These are phyloP conservation scores for Tachyglossus aculeatus DNA, from an alignment of 2,797 vertebrate genomes.

Conservation along the genomic window DNA sequence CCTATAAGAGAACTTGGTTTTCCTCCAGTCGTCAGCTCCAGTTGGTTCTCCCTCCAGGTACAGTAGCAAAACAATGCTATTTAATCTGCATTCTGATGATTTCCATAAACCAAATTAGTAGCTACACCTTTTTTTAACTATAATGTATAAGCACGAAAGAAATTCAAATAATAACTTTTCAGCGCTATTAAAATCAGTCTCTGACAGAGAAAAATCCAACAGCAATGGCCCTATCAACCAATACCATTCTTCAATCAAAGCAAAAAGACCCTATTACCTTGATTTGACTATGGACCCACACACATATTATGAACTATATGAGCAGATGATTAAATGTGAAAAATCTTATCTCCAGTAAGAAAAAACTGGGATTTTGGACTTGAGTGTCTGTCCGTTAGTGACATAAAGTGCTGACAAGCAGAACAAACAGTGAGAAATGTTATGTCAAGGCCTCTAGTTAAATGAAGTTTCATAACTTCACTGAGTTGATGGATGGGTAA, in stretches of 20 bases:
- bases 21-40: neutral
- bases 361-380: conserved; percentile 43
- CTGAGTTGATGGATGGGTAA: conserved; percentile 46
- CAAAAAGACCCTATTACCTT: conserved; percentile 25
- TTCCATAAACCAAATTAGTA: conserved; percentile 21
- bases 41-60: neutral
- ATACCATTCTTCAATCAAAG: conserved; percentile 10
- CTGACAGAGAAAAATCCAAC: conserved; percentile 9
- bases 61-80: conserved; percentile 24
- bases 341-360: conserved; percentile 48
- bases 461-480: conserved; percentile 62
- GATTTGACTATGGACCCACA: conserved; percentile 41
- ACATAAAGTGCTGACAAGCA: conserved; percentile 54
- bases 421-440: conserved; percentile 59
- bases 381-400: conserved; percentile 46
- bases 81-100: conserved; percentile 11
- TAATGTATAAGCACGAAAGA: neutral
- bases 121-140: conserved; percentile 3
- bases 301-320: conserved; percentile 1
- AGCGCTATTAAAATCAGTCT: neutral
- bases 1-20: neutral
- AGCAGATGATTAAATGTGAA: conserved; percentile 39
- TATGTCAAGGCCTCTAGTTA: conserved; percentile 37
- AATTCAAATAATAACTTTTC: neutral
- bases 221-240: neutral